These are phyloP conservation scores for Chlorocebus sabaeus DNA, from an alignment of 2,113 vertebrate species.

Conservation along the genomic window DNA sequence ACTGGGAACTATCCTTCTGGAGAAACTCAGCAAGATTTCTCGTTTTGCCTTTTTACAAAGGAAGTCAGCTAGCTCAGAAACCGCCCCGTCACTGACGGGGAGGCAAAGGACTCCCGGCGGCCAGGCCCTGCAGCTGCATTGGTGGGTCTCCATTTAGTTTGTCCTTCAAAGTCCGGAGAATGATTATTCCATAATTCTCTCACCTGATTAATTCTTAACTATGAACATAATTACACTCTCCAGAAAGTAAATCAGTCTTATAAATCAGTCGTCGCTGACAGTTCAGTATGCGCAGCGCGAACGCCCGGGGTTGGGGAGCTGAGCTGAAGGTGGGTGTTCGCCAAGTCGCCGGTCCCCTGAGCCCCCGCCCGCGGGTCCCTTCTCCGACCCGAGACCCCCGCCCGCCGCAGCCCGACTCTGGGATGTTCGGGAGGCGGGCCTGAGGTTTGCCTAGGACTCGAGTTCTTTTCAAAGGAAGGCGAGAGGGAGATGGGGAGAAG, in stretches of 20 bases:
- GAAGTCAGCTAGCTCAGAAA: slow-evolving; percentile 43
- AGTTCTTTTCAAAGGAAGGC: background rate
- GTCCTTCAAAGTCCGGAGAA: slow-evolving; percentile 85
- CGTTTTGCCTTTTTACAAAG: slow-evolving; percentile 46
- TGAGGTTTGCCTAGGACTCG: background rate
- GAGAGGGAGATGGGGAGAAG: background rate
- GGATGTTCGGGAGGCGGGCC: background rate
- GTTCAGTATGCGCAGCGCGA: slow-evolving; percentile 67
- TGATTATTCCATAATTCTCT: slow-evolving; percentile 84
- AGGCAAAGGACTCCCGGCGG: slow-evolving; percentile 46
- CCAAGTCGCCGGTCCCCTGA: slow-evolving; percentile 9
- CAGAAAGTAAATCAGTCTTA: slow-evolving; percentile 87
- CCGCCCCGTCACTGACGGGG: background rate
- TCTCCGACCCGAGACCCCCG: background rate
- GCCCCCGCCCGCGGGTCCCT: background rate
- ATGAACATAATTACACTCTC: slow-evolving; percentile 86
- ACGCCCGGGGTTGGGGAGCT: slow-evolving; percentile 14
- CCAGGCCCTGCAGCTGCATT: background rate
- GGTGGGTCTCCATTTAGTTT: slow-evolving; percentile 76
- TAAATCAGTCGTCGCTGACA: slow-evolving; percentile 85
- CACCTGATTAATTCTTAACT: slow-evolving; percentile 89
- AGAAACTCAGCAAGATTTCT: slow-evolving; percentile 29
- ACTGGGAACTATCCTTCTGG: background rate
- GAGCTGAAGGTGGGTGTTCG: background rate
- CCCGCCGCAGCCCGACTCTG: background rate